Base-by-base conservation (phyloP, 1,140 invertebrate genomes). In the Drosophila littoralis region DNA sequence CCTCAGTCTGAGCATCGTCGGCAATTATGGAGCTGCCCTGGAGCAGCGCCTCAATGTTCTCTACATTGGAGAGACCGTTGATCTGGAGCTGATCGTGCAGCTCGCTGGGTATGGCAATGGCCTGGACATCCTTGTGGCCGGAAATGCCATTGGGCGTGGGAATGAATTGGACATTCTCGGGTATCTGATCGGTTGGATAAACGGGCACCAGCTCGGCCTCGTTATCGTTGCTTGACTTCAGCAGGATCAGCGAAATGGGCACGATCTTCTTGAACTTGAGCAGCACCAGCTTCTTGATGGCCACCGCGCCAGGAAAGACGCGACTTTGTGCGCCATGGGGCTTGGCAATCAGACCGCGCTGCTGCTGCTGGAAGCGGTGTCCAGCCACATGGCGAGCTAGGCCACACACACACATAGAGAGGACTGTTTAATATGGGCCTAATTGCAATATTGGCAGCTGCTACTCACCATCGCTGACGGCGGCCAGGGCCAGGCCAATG, bases 251-350 rank as follows among this genome's bases (percentile, higher is more conserved):
- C 0, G 90, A 91, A 40, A 91, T 91, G 42, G 90, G 90, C 9
- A 91, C 81, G 48, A 91, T 91, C 46, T 91, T 91, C 65, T 91
- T 91, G 79, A 91, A 91, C 63, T 91, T 91, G 10, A 91, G 65
- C 61, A 91, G 64, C 10, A 91, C 90, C 76, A 91, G 72, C 70
- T 91, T 91, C 73, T 91, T 91, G 42, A 91, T 89, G 67, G 90
- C 90, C 59, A 91, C 77, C 0, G 90, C 90, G 2, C 90, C 90
- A n/a, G 90, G 86, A 32, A 91, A 90, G 42, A 91, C 79, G 33
- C 90, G 90, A 0, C 70, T 73, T 55, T 91, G 90, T 32, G 77
- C 72, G 7, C 7, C 55, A 48, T 89, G 83, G 2, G 83, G 83
- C 59, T 88, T 88, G n/a, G 58, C 45, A 0, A 89, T 54, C 6